Base-by-base conservation (phyloP, 2,888 invertebrate species). In the Meteorus colon region DNA sequence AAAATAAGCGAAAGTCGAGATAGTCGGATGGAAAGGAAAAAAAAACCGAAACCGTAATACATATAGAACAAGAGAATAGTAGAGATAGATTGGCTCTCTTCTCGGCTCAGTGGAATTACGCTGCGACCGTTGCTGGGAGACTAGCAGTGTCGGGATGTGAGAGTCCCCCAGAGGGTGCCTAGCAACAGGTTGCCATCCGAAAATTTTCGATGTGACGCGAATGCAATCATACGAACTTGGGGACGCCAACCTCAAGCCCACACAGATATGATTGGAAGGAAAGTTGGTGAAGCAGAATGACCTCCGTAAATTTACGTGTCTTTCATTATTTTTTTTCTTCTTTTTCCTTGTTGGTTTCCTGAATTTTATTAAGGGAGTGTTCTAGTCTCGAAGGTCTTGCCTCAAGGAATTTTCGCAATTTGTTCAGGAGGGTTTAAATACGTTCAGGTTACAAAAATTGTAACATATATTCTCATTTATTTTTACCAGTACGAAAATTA, bases 181-280 rank as follows among this genome's bases (percentile, higher is more conserved):
- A 85, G 88, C 88, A 88, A 88, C 88, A 87, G 87, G 88, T 88
- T 87, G 87, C 85, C 84, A 84, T 83, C 85, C 84, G 84, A 83
- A 86, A 86, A 85, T 86, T 41, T 86, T 73, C 75, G 71, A 78
- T 71, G 55, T 48, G 71, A 62, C 62, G 62, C 68, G 8, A 37
- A 62, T 51, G 48, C 37, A 16, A 29, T 31, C 48, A 45, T 45
- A 24, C n/a, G 12, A 16, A 51, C 37, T 41, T 34, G 24, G 14
- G 34, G 48, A 31, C 37, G 48, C n/a, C 45, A 63, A 72, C 72
- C 72, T 62, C 37, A 62, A 16, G 8, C 29, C 27, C 31, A 19
- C 55, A 63, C n/a, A 41, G 27, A 66, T 19, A 70, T 34, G n/a
- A 14, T 27, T 62, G n/a, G 27, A 27, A 19, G 14, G 27, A 10